These are phyloP conservation scores for Hydrochoerus hydrochaeris DNA, from an alignment of 2,113 vertebrate species.

Conservation along the genomic window DNA sequence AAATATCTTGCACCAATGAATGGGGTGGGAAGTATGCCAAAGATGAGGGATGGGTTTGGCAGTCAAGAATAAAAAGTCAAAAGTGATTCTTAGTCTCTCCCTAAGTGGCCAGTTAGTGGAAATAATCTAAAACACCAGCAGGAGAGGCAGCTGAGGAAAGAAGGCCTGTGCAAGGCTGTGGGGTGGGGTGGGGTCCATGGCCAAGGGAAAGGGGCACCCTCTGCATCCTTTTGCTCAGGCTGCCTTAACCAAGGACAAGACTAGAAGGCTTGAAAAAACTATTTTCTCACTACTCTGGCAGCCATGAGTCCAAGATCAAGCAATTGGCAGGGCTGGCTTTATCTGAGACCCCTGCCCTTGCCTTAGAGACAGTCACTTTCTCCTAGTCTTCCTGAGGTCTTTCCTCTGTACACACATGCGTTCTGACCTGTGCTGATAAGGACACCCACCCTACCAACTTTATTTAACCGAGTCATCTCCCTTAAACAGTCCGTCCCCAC, in stretches of 20 bases:
- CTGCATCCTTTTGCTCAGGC: neutral
- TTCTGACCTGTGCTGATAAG: neutral
- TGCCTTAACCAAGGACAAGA: fast-evolving
- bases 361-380: neutral
- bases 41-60: too few species aligned
- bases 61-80: too few species aligned
- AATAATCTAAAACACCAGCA: neutral
- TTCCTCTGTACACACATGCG: neutral
- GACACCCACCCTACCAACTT: neutral
- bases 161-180: neutral
- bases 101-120: neutral
- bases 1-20: too few species aligned
- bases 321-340: neutral
- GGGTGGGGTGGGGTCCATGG: neutral
- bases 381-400: neutral
- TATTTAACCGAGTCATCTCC: neutral
- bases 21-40: too few species aligned
- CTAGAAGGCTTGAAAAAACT: neutral
- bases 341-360: neutral
- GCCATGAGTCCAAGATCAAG: neutral
- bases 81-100: neutral
- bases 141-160: neutral
- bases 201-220: neutral
- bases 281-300: neutral
- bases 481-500: neutral